A percentile compares a stretch with the other conserved stretches of the same genome.
These are phyloP conservation scores for Nematolebias whitei DNA, from an alignment of 2,113 vertebrate genomes.

Conservation along the genomic window DNA sequence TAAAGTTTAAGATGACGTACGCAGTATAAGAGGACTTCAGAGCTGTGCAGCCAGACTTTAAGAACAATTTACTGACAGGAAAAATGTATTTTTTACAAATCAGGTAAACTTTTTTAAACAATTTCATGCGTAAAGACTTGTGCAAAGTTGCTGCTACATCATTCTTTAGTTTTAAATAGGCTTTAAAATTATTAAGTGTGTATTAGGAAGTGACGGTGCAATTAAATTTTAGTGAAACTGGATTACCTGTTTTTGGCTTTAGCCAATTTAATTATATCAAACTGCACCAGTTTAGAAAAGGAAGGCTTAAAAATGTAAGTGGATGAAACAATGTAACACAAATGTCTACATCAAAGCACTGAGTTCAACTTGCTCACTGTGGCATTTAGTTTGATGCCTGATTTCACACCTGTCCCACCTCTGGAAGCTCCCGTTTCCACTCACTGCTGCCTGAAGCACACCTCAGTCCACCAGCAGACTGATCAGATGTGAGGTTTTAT, in stretches of 20 bases:
- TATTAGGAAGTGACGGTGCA: too few relatives aligned
- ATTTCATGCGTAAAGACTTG: neutral
- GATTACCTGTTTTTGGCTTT: neutral
- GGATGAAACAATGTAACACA: neutral
- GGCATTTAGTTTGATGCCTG: constrained; percentile 60
- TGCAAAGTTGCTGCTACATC: constrained; percentile 1
- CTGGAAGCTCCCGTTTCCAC: constrained; percentile 20
- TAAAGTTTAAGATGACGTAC: neutral
- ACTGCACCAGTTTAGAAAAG: neutral
- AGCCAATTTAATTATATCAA: neutral
- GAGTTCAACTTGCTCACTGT: constrained; percentile 11
- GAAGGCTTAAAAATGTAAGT: neutral
- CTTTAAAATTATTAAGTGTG: too few relatives aligned
- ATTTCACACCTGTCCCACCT: constrained; percentile 69
- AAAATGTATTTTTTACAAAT: constrained; percentile 1
- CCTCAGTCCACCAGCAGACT: constrained; percentile 10
- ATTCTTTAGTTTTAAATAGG: too few relatives aligned
- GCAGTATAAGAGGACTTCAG: neutral
- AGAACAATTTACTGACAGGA: constrained; percentile 1
- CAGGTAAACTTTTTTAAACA: constrained; percentile 17
- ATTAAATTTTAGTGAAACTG: neutral
- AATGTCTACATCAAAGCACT: constrained; percentile 10
- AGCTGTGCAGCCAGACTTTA: constrained; percentile 1
- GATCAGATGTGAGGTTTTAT: neutral
- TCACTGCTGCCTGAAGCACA: constrained; percentile 17